Evolutionary conservation across 2,113 vertebrate species (phyloP).

Genomic region (Pimephales promelas): DNA sequence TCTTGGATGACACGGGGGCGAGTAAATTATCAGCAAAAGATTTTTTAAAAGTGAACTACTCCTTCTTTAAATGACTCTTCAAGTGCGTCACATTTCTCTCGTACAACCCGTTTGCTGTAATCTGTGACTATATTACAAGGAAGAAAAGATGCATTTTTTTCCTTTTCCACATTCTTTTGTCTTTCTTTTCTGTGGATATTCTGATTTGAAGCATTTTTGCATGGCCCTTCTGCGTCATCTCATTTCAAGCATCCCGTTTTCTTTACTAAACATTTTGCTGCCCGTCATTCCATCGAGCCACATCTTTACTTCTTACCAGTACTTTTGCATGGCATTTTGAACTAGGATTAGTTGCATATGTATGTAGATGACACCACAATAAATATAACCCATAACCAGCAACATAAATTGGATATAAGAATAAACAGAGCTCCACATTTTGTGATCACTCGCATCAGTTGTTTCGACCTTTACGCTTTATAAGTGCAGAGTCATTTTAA

Average conservation of each 20-base stretch:
- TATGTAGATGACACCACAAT: background rate
- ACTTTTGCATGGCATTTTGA: conserved; percentile 21
- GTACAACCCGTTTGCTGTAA: background rate
- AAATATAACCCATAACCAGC: background rate
- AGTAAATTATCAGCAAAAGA: too few species aligned
- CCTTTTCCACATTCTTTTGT: background rate
- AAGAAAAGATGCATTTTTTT: background rate
- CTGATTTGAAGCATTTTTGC: conserved; percentile 32
- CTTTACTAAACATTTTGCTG: conserved; percentile 12
- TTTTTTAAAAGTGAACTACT: too few species aligned
- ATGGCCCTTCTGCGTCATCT: conserved; percentile 31
- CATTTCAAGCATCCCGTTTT: conserved; percentile 19
- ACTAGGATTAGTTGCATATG: background rate
- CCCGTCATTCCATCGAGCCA: background rate
- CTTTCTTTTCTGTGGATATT: background rate
- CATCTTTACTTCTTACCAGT: background rate
- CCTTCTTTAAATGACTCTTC: background rate
- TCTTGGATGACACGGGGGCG: too few species aligned
- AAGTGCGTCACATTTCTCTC: background rate
- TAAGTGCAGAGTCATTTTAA: background rate
- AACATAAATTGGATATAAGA: conserved; percentile 14
- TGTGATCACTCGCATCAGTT: conserved; percentile 50
- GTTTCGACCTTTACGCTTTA: background rate
- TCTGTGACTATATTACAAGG: background rate
- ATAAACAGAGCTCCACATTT: conserved; percentile 79